Base-by-base conservation (phyloP, 2,888 invertebrate genomes). In the Pilophorus perplexus region DNA sequence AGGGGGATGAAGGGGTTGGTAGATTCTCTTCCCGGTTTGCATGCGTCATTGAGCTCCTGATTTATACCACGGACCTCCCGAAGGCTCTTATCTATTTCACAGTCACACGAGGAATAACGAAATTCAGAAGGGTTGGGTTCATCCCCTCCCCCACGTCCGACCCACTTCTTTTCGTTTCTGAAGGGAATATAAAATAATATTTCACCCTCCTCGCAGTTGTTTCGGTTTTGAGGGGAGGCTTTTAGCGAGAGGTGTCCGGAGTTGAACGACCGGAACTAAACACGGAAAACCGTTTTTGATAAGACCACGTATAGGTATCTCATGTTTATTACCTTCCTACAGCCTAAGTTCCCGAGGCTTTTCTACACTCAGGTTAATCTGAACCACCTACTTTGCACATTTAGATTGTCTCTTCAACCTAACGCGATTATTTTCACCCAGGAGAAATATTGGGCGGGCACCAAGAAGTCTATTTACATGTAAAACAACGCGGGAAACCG, bases 61-160 rank as follows among this genome's bases (percentile, higher is more conserved):
- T 55, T 55, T 55, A 55, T 20, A 20, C 22, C 8, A 20, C 1
- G 4, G n/a, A 25, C 52, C 18, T 20, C 52, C 18, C 1, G n/a
- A 50, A 4, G 1, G 25, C 52, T 52, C 59, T 59, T 59, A 59
- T 59, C 59, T 59, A 59, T 59, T 55, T 25, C 40, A 59, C 59
- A 59, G 59, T 59, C 59, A 33, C 59, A 25, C 22, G 59, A 59
- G 59, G 59, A 59, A 59, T 59, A 59, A 59, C 59, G 42, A 40
- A 59, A 59, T 59, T 59, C 42, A 59, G 59, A 59, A 59, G 59
- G 59, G 59, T 59, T 59, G 25, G 14, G 18, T 12, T 12, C 5
- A 48, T 48, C 12, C 12, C 12, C 33, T 12, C n/a, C n/a, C n/a
- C n/a, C n/a, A n/a, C n/a, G n/a, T n/a, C 33, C 33, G 33, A 12